Base-by-base conservation (phyloP, 2,888 invertebrate genomes). In the Mystacides longicornis region DNA sequence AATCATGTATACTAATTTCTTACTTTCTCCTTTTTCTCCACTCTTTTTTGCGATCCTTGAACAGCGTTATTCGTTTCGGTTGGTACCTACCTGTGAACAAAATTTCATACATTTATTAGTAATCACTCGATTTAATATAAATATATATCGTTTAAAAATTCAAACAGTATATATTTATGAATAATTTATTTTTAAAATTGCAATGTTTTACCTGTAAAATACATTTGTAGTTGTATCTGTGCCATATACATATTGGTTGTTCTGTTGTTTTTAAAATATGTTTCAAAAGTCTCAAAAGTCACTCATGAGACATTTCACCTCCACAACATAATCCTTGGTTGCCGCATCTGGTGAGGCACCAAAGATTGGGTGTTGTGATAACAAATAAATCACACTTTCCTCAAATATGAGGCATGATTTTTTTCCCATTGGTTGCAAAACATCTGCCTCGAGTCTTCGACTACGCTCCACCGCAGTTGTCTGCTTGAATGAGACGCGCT, bases 311-410 rank as follows among this genome's bases (percentile, higher is more conserved):
- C 27, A 27, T 27, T 27, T 27, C 27, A 27, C 27, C 4, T 27
- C 27, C 4, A 11, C 27, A 7, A 27, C 11, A 27, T 7, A 27
- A 7, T 27, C 27, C 11, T 27, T 11, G 11, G 27, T 27, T 5
- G 11, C 11, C 14, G 23, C 49, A 14, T 49, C 49, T 22, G 49
- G 49, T n/a, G 49, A 49, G n/a, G 49, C 23, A 49, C 23, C 49
- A 49, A 49, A 21, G 23, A 49, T 49, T 21, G 49, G 49, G 3
- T 49, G 16, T 22, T 49, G 21, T 5, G 27, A 21, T 18, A 9
- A 14, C 42, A 42, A 14, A 21, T 9, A 5, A 1, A 51, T 18
- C 11, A 37, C 51, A 51, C 23, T 23, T 21, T 43, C 43, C n/a
- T 43, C 43, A 37, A 51, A 22, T 51, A 42, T 43, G 22, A 22